Evolutionary conservation across 2,888 invertebrate genomes (phyloP).

Genomic region (Griposia aprilina): DNA sequence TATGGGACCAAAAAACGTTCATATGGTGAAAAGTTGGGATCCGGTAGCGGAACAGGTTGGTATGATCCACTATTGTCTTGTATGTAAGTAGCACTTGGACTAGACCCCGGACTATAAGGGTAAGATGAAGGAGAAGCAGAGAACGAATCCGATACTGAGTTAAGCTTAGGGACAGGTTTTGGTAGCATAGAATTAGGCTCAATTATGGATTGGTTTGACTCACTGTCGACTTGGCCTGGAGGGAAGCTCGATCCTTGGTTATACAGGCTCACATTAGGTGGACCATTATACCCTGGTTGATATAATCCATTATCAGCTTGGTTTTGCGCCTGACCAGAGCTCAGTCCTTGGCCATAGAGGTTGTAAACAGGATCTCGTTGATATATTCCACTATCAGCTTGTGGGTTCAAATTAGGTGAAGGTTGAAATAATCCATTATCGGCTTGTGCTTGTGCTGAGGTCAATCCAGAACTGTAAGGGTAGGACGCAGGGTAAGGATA

Average conservation of each 20-base stretch:
- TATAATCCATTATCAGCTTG: slow-evolving; percentile 34
- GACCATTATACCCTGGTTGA: slow-evolving; percentile 12
- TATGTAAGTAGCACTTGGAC: not conserved
- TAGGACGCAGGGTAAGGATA: slow-evolving; percentile 43
- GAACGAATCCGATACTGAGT: slow-evolving; percentile 1
- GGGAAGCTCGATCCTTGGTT: slow-evolving; percentile 34
- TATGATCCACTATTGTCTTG: slow-evolving; percentile 12
- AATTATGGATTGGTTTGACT: slow-evolving; percentile 41
- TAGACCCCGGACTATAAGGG: slow-evolving; percentile 14
- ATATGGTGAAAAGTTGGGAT: slow-evolving; percentile 26
- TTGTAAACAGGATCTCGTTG: slow-evolving; percentile 32
- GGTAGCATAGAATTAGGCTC: slow-evolving; percentile 35
- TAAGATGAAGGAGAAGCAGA: slow-evolving; percentile 26
- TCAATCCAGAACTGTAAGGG: slow-evolving; percentile 32
- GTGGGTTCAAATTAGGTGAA: slow-evolving; percentile 15
- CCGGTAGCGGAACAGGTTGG: slow-evolving; percentile 33
- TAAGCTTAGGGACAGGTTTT: not conserved
- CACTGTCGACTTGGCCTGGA: slow-evolving; percentile 39
- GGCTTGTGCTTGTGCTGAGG: slow-evolving; percentile 42
- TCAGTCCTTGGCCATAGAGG: slow-evolving; percentile 9
- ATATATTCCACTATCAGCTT: slow-evolving; percentile 12
- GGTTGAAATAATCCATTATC: slow-evolving; percentile 34
- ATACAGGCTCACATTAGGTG: slow-evolving; percentile 18
- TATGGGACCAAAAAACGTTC: slow-evolving; percentile 42
- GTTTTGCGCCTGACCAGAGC: slow-evolving; percentile 17